These are phyloP conservation scores for Hydrocynus forskahlii DNA, from an alignment of 2,797 vertebrate genomes.

Conservation along the genomic window DNA sequence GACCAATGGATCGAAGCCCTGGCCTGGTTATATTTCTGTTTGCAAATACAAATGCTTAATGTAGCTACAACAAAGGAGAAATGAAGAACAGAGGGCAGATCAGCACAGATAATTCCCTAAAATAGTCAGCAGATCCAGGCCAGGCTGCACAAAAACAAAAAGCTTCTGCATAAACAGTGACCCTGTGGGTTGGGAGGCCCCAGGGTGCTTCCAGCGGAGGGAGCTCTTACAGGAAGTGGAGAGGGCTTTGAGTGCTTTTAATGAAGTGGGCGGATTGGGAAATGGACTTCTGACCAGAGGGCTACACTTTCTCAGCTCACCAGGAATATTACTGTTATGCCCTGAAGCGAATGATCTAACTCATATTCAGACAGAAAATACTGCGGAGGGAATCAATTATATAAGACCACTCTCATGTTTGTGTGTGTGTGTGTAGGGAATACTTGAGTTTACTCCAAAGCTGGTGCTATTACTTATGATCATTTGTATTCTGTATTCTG, in stretches of 20 bases:
- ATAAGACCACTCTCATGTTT: constrained; percentile 18
- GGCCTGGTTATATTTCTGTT: neutral
- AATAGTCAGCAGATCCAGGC: constrained; percentile 12
- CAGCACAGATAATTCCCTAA: constrained; percentile 27
- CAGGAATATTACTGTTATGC: constrained; percentile 19
- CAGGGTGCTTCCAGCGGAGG: constrained; percentile 22
- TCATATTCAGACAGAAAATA: constrained; percentile 15
- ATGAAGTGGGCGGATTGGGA: constrained; percentile 52
- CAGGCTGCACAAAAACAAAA: constrained; percentile 12
- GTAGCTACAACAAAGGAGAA: constrained; percentile 9
- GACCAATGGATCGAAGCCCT: neutral
- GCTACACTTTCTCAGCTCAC: constrained; percentile 39
- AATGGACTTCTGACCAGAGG: constrained; percentile 56
- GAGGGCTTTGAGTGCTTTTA: constrained; percentile 50
- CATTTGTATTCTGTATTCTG: neutral
- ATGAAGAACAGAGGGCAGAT: neutral
- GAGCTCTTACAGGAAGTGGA: constrained; percentile 31
- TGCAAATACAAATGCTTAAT: constrained; percentile 2
- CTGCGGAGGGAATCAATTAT: constrained; percentile 19
- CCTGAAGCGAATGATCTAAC: constrained; percentile 29
- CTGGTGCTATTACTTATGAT: neutral
- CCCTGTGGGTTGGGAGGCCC: constrained; percentile 34
- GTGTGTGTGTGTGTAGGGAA: neutral
- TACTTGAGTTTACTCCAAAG: neutral
- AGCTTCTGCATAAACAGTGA: constrained; percentile 19